A percentile compares a stretch with the other conserved stretches of the same genome.
These are phyloP conservation scores for Drosophila mercatorum DNA, from an alignment of 2,888 invertebrate genomes.

Conservation along the genomic window DNA sequence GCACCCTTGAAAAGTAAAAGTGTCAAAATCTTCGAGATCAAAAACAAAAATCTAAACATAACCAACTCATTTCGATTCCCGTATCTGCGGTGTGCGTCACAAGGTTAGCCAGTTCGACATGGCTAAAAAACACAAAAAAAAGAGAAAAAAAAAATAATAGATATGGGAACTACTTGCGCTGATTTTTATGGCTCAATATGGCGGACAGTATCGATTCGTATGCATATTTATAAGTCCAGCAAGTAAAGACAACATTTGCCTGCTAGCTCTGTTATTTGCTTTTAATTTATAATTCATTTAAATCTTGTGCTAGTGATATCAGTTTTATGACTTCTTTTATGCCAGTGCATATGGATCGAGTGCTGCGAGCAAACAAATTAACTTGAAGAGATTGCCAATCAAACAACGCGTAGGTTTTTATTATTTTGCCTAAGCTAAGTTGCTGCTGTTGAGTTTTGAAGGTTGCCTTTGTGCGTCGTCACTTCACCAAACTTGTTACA, in stretches of 20 bases:
- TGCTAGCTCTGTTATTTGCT: constrained; percentile 39
- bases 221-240: constrained; percentile 68
- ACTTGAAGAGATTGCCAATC: constrained; percentile 50
- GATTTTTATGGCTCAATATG: constrained; percentile 64
- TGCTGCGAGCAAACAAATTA: constrained; percentile 23
- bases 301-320: constrained; percentile 19
- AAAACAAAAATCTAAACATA: constrained; percentile 28
- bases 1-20: constrained; percentile 61
- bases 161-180: constrained; percentile 32
- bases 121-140: not conserved
- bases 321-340: constrained; percentile 43
- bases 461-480: constrained; percentile 19
- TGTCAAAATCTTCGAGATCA: constrained; percentile 38
- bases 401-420: constrained; percentile 43
- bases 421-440: constrained; percentile 41
- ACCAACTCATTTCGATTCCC: constrained; percentile 47
- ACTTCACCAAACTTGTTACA: constrained; percentile 28
- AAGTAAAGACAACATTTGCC: constrained; percentile 27
- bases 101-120: constrained; percentile 64
- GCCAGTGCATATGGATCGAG: constrained; percentile 1
- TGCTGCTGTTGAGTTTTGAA: constrained; percentile 27
- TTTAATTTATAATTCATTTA: constrained; percentile 49
- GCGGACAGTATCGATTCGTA: constrained; percentile 37
- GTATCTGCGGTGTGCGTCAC: constrained; percentile 42
- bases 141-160: not conserved